phyloP scores from a whole-genome alignment of 2,888 invertebrate species.

The Tinea pellionella region DNA sequence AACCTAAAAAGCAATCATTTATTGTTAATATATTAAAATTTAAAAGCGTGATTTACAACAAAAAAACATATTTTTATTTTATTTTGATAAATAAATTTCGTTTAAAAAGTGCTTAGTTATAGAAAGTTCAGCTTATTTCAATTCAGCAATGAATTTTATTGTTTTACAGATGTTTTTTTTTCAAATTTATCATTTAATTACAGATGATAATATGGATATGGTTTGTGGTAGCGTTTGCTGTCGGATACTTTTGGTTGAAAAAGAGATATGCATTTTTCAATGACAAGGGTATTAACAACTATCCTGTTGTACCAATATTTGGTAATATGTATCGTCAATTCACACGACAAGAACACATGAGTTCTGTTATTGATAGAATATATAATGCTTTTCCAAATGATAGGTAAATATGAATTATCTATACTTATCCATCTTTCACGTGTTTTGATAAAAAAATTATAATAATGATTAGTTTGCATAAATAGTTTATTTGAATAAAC shows the following conservation, averaged over 20 bases:
- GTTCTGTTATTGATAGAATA: neutral
- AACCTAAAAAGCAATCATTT: no score
- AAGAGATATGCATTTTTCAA: slow-evolving; percentile 9
- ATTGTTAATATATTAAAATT: no score
- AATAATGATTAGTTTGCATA: neutral
- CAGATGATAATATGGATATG: slow-evolving; percentile 8
- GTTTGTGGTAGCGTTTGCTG: neutral
- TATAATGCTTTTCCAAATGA: slow-evolving; percentile 1
- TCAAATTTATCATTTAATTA: no score
- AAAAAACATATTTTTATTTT: no score
- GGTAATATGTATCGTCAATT: neutral
- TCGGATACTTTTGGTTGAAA: neutral
- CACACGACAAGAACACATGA: neutral
- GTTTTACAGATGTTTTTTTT: no score
- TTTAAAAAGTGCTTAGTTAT: no score
- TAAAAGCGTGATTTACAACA: no score
- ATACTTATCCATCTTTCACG: no score
- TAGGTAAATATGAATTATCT: neutral
- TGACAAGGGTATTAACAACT: neutral
- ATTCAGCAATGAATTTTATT: no score
- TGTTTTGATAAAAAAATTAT: neutral
- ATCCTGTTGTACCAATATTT: slow-evolving; percentile 5
- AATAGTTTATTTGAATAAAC: neutral
- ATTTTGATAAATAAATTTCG: no score
- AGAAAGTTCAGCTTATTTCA: no score